These are phyloP conservation scores for Athrips mouffetella DNA, from an alignment of 2,888 invertebrate genomes.

Conservation along the genomic window DNA sequence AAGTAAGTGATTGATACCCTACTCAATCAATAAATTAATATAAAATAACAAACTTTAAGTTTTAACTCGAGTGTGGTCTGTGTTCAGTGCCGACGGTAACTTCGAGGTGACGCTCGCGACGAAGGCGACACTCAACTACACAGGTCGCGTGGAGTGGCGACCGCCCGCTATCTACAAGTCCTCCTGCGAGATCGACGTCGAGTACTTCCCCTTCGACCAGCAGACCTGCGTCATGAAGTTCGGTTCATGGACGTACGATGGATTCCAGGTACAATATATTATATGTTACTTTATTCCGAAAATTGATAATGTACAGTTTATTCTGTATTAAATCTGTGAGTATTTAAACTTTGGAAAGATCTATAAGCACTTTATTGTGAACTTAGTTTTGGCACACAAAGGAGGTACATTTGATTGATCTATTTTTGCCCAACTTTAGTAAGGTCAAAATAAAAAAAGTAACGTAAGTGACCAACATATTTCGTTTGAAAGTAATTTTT, in stretches of 20 bases:
- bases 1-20: slow-evolving; percentile 80
- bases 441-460: too few relatives aligned
- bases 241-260: slow-evolving; percentile 97
- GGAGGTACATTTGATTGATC: too few relatives aligned
- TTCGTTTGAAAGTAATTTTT: too few relatives aligned
- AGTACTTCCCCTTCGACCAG: slow-evolving; percentile 95
- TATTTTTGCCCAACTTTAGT: too few relatives aligned
- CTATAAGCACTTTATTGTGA: too few relatives aligned
- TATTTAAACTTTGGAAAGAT: too few relatives aligned
- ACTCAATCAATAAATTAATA: neutral
- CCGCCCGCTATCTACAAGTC: slow-evolving; percentile 98
- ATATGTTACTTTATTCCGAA: too few relatives aligned
- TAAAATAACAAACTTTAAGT: neutral
- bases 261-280: slow-evolving; percentile 96
- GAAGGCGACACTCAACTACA: slow-evolving; percentile 92
- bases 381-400: too few relatives aligned
- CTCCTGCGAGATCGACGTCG: slow-evolving; percentile 94
- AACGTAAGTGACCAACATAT: neutral
- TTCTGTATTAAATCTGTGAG: too few relatives aligned
- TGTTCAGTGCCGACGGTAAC: slow-evolving; percentile 91
- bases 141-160: slow-evolving; percentile 95
- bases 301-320: too few relatives aligned
- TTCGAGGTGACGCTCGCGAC: slow-evolving; percentile 94
- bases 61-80: neutral
- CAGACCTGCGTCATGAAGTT: slow-evolving; percentile 96